Evolutionary conservation across 2,113 vertebrate genomes (phyloP), one percentile per base, ranked within the genome.

Genomic region (Isurus oxyrinchus): DNA sequence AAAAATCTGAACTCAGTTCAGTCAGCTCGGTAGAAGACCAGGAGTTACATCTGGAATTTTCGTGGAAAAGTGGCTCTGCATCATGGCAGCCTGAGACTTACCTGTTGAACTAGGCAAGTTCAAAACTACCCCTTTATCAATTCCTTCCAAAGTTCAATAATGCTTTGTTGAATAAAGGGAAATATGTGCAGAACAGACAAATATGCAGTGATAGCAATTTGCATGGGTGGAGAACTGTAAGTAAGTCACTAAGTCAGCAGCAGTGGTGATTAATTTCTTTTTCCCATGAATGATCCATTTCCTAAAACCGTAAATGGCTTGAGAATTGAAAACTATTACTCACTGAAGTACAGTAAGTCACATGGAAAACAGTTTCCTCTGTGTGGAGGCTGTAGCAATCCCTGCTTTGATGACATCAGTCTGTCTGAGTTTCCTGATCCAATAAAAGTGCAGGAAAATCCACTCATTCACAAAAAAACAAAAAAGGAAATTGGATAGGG

Each of bases 391-490:
- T 95, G 63, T 7, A 49, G 93, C 16, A 55, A 55, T 55, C 66
- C 66, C 44, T 72, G 66, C 23, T 27, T 55, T 72, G 94, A 72
- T 95, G 94, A 95, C 94, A 67, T 94, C 59, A 66, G 59, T 66
- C 59, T n/a, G 5, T 40, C 61, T 66, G 90, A 95, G 76, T 95
- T 95, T 95, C 94, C 94, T 72, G 94, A 76, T 95, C 94, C 94
- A 95, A 49, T 95, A 95, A 95, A 95, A 76, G 10, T 40, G 69
- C 55, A 72, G 94, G 94, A 72, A 95, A 95, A 76, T 55, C 94
- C 94, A 95, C 94, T 76, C 94, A 95, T 95, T 95, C 94, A 95
- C 94, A 95, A 95, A 95, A 95, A 95, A 66, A 44, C 27, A 16
- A 14, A 19, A 66, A 44, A 53, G 66, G 88, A 95, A 72, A 72